Percentiles rank a stretch among this genome's conserved stretches.
Evolutionary conservation across 2,113 vertebrate species (phyloP).

Genomic region (Clupea harengus): DNA sequence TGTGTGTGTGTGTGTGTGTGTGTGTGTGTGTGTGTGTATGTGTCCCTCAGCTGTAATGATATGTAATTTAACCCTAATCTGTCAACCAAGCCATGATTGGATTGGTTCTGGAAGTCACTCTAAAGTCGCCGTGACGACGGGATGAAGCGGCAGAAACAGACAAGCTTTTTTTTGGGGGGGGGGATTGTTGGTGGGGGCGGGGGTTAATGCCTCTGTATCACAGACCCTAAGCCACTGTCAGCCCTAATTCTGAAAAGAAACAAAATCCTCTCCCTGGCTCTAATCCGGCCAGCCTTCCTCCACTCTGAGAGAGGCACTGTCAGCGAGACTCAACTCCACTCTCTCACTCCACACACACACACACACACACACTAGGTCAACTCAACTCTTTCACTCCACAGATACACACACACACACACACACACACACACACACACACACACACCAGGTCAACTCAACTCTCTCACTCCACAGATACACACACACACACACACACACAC

Average conservation of each 20-base stretch:
- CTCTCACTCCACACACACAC: slow-evolving; percentile 71
- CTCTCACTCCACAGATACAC: slow-evolving; percentile 64
- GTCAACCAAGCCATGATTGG: slow-evolving; percentile 71
- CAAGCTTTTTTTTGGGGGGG: slow-evolving; percentile 71
- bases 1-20: no score
- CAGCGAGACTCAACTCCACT: no score
- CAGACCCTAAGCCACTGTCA: slow-evolving; percentile 79
- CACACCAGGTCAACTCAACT: slow-evolving; percentile 42
- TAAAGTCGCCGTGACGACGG: slow-evolving; percentile 76
- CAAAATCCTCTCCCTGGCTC: slow-evolving; percentile 71
- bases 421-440: no score
- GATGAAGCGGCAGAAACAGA: slow-evolving; percentile 66
- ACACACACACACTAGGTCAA: no score
- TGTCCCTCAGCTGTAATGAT: slow-evolving; percentile 57
- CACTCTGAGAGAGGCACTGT: no score
- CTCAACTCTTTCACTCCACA: neutral
- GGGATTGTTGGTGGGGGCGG: neutral
- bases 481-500: no score
- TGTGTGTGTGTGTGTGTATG: neutral
- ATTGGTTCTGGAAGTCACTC: slow-evolving; percentile 73
- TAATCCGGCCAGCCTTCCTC: slow-evolving; percentile 72
- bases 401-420: no score
- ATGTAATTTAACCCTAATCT: slow-evolving; percentile 77
- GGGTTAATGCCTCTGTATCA: slow-evolving; percentile 76
- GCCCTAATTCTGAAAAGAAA: slow-evolving; percentile 83